Evolutionary conservation across 2,797 vertebrate genomes (phyloP).

Genomic region (Notolepis coatsorum): DNA sequence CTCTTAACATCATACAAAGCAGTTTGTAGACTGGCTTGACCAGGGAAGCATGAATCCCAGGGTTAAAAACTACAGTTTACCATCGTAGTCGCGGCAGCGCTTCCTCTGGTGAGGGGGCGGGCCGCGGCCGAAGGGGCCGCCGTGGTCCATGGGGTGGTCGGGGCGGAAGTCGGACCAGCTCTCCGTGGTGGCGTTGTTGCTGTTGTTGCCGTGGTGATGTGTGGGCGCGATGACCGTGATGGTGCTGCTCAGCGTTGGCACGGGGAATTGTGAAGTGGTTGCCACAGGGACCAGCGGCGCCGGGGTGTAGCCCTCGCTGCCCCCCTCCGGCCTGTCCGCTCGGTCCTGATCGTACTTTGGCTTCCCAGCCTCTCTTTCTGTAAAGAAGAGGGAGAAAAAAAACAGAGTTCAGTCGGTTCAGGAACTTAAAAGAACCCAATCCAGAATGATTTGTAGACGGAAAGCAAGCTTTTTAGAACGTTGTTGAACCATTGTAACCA

Average conservation of each 20-base stretch:
- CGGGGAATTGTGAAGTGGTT: conserved; percentile 91
- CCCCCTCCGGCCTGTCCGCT: conserved; percentile 85
- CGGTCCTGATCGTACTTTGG: conserved; percentile 92
- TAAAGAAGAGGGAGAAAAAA: conserved; percentile 38
- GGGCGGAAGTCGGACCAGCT: conserved; percentile 95
- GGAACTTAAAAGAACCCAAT: too few species aligned
- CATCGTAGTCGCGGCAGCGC: conserved; percentile 96
- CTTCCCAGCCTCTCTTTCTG: conserved; percentile 93
- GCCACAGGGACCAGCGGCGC: conserved; percentile 84
- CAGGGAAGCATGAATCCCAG: too few species aligned
- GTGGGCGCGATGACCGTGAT: conserved; percentile 96
- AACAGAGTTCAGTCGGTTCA: too few species aligned
- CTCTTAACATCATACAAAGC: too few species aligned
- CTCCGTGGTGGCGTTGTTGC: conserved; percentile 93
- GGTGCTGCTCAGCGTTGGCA: conserved; percentile 95
- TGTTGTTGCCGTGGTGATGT: conserved; percentile 92
- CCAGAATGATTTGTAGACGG: too few species aligned
- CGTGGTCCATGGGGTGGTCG: conserved; percentile 89
- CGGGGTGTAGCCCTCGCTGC: conserved; percentile 88
- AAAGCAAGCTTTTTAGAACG: too few species aligned
- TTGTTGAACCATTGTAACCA: too few species aligned
- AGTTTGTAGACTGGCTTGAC: too few species aligned
- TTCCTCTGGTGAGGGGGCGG: conserved; percentile 91
- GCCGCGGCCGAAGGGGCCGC: conserved; percentile 86
- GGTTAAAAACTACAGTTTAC: conserved; percentile 72